Conservation (phyloP, 2,797 vertebrate species). For the Falco columbarius region DNA sequence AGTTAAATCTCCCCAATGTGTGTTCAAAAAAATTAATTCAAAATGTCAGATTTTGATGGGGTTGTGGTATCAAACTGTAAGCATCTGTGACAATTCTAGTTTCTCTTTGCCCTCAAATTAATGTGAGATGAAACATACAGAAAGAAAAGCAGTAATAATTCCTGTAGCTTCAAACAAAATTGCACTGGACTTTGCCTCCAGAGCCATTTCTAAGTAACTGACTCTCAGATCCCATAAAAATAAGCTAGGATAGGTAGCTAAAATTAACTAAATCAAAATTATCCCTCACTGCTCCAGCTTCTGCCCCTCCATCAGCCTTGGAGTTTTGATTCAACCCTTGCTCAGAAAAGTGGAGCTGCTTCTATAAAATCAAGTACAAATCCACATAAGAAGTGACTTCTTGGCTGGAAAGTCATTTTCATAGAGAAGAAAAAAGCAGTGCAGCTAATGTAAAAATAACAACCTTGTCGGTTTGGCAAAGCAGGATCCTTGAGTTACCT, state of each 20-base stretch:
- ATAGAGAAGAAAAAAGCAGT: neutral
- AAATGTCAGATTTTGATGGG: conserved; percentile 3
- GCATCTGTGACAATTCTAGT: neutral
- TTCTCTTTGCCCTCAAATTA: neutral
- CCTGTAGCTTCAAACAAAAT: neutral
- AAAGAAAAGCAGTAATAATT: neutral
- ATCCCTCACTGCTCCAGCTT: neutral
- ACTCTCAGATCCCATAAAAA: neutral
- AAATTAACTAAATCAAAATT: neutral
- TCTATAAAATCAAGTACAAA: neutral
- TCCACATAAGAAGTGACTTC: neutral
- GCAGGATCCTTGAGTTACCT: neutral
- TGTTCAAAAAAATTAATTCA: neutral
- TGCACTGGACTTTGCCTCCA: neutral
- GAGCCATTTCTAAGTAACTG: neutral
- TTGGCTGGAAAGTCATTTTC: neutral
- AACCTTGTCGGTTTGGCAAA: neutral
- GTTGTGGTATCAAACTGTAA: neutral
- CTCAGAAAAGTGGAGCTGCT: neutral
- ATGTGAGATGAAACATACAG: neutral
- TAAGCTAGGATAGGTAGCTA: neutral
- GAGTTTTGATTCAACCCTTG: neutral
- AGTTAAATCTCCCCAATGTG: neutral
- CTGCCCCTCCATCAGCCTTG: neutral
- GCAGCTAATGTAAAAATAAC: neutral